Evolutionary conservation across 2,113 vertebrate species (phyloP).

Genomic region (Pongo pygmaeus): DNA sequence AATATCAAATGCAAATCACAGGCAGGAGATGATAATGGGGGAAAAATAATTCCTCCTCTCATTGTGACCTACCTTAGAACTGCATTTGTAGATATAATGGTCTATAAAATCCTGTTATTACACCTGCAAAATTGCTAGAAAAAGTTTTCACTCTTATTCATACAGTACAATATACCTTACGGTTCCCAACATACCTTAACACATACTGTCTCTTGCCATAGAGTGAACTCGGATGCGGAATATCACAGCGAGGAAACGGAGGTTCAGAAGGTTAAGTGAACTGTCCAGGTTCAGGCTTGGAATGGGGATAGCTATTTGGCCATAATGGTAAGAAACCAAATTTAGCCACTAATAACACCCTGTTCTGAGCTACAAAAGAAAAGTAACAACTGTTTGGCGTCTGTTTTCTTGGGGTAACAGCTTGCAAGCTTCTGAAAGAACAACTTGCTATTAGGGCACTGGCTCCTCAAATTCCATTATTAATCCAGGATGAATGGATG

Average conservation of each 20-base stretch:
- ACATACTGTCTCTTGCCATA: neutral
- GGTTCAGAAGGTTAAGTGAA: neutral
- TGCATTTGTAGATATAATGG: neutral
- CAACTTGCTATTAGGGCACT: neutral
- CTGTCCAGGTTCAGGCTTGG: neutral
- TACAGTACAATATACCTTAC: neutral
- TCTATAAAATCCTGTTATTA: neutral
- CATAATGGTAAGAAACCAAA: neutral
- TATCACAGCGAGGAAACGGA: neutral
- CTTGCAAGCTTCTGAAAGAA: neutral
- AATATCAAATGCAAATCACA: neutral
- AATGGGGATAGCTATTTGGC: neutral
- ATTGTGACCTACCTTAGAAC: neutral
- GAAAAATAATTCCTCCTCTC: neutral
- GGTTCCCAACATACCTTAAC: neutral
- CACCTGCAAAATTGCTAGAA: neutral
- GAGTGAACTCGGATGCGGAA: too few species aligned
- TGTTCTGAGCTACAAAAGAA: neutral
- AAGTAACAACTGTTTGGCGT: neutral
- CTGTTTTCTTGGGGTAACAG: neutral
- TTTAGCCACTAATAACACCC: neutral
- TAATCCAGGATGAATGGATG: neutral
- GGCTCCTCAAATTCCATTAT: neutral
- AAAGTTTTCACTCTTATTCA: neutral
- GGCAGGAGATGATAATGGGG: neutral